Conservation (phyloP, 2,113 vertebrate genomes). For the Clarias batrachus region DNA sequence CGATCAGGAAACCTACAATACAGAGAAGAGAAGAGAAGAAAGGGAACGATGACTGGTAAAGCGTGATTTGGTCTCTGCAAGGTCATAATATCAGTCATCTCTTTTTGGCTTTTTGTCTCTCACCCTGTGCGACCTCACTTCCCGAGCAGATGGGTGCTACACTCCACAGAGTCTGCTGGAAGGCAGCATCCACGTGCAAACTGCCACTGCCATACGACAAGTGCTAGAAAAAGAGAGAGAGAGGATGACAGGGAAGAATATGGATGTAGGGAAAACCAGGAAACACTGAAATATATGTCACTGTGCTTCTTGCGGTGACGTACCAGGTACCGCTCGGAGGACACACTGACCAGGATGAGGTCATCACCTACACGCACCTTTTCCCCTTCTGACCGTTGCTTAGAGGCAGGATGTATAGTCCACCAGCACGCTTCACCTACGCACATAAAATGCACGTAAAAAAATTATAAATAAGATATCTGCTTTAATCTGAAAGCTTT, state of each 20-base stretch:
- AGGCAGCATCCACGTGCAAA: constrained; percentile 91
- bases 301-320: constrained; percentile 58
- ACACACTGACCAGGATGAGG: constrained; percentile 96
- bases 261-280: not conserved
- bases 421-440: constrained; percentile 87
- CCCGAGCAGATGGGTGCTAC: constrained; percentile 95
- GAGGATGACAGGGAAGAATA: not conserved
- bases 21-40: not conserved
- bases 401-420: constrained; percentile 77
- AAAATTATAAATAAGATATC: not conserved
- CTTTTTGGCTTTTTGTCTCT: constrained; percentile 16
- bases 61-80: not conserved
- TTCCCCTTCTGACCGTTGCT: constrained; percentile 82
- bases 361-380: constrained; percentile 96
- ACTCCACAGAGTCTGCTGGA: constrained; percentile 96
- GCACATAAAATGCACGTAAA: constrained; percentile 26
- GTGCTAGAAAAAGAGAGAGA: constrained; percentile 73
- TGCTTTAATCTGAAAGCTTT: not conserved
- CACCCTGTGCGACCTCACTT: constrained; percentile 95
- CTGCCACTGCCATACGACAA: constrained; percentile 86
- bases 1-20: constrained; percentile 86
- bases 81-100: not conserved
- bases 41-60: not conserved
- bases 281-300: not conserved
- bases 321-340: constrained; percentile 95